Evolutionary conservation across 2,113 vertebrate genomes (phyloP).

Genomic region (Sterna hirundo): DNA sequence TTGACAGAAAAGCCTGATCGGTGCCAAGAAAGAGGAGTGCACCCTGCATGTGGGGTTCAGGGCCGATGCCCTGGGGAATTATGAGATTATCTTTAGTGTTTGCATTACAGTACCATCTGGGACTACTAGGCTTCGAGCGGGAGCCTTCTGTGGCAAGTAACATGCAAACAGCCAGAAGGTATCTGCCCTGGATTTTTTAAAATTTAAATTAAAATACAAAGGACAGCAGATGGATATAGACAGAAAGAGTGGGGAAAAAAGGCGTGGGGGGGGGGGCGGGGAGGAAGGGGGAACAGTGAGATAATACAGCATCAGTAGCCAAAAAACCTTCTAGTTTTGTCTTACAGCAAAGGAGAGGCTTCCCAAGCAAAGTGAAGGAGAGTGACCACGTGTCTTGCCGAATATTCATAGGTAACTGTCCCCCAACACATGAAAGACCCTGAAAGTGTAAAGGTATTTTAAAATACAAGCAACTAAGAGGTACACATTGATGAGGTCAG

Average conservation of each 20-base stretch:
- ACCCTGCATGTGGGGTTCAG: neutral
- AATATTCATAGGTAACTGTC: neutral
- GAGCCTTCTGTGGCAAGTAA: neutral
- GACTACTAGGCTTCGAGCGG: neutral
- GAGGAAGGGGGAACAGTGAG: rapidly evolving
- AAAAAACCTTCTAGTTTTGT: neutral
- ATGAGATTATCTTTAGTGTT: neutral
- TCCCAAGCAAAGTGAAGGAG: neutral
- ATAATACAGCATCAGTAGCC: rapidly evolving
- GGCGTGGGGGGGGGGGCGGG: rapidly evolving
- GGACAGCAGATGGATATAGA: neutral
- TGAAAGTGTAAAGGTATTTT: neutral
- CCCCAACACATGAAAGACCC: neutral
- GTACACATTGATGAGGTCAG: neutral
- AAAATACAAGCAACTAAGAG: neutral
- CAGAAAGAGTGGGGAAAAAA: rapidly evolving
- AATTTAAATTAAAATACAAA: neutral
- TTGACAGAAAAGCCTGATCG: neutral
- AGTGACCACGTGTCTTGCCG: neutral
- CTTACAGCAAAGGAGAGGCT: neutral
- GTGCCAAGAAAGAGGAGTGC: neutral
- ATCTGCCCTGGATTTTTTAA: neutral
- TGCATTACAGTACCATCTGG: neutral
- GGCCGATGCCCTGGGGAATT: neutral
- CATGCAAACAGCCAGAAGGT: neutral